A percentile compares a stretch with the other conserved stretches of the same genome.
phyloP scores from a whole-genome alignment of 1,140 invertebrate genomes.

The Drosophila murphyi region DNA sequence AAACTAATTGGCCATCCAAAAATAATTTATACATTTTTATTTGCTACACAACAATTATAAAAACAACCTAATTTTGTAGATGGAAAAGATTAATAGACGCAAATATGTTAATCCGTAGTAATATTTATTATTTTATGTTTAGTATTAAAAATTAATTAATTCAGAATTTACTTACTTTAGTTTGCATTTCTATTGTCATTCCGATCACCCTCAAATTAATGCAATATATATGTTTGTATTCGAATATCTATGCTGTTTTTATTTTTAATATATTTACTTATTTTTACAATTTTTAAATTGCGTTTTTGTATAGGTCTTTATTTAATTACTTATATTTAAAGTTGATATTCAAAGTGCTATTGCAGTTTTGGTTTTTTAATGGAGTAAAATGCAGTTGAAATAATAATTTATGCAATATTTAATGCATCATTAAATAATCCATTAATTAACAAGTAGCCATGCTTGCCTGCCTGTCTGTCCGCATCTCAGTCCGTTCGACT shows the following conservation, averaged over 20 bases:
- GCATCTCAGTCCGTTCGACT: conserved; percentile 1
- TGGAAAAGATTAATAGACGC: neutral
- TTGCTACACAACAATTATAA: too few relatives aligned
- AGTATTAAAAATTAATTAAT: too few relatives aligned
- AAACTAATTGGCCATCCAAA: too few relatives aligned
- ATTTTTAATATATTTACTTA: conserved; percentile 42
- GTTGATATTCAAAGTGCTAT: conserved; percentile 43
- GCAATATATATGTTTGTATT: neutral
- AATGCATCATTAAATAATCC: conserved; percentile 79
- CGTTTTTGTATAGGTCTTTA: conserved; percentile 24
- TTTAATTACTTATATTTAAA: conserved; percentile 39
- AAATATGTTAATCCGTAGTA: too few relatives aligned
- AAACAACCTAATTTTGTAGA: too few relatives aligned
- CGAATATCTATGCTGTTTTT: conserved; percentile 41
- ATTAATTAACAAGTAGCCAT: conserved; percentile 79
- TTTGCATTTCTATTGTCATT: neutral
- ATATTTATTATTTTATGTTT: too few relatives aligned
- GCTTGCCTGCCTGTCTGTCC: conserved; percentile 11
- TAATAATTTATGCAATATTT: conserved; percentile 70
- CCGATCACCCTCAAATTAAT: neutral
- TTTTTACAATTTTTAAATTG: conserved; percentile 39
- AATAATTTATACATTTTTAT: too few relatives aligned
- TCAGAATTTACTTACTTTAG: neutral
- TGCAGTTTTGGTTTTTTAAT: conserved; percentile 49
- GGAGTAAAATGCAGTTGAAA: conserved; percentile 63